phyloP scores from a whole-genome alignment of 2,113 vertebrate genomes.

The Oryctolagus cuniculus region mOryCun1.1 NC_091447.1:27745501-27746000 shows the following conservation, averaged over 20 bases:
- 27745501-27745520: conserved; percentile 79
- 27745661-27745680: conserved; percentile 48
- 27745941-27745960: neutral
- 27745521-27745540: conserved; percentile 73
- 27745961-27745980: neutral
- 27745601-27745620: conserved; percentile 74
- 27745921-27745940: neutral
- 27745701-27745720: neutral
- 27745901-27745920: neutral
- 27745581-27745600: conserved; percentile 63
- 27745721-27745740: conserved; percentile 39
- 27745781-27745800: neutral
- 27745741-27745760: neutral
- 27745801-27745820: neutral
- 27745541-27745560: conserved; percentile 67
- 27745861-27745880: neutral
- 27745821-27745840: neutral
- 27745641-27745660: conserved; percentile 47
- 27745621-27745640: conserved; percentile 69
- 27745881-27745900: neutral
- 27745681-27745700: neutral
- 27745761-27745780: neutral
- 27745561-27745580: conserved; percentile 68
- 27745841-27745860: neutral
- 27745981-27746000: neutral